These are phyloP conservation scores for Urechis unicinctus DNA, from an alignment of 2,888 invertebrate species.

Conservation along the genomic window DNA sequence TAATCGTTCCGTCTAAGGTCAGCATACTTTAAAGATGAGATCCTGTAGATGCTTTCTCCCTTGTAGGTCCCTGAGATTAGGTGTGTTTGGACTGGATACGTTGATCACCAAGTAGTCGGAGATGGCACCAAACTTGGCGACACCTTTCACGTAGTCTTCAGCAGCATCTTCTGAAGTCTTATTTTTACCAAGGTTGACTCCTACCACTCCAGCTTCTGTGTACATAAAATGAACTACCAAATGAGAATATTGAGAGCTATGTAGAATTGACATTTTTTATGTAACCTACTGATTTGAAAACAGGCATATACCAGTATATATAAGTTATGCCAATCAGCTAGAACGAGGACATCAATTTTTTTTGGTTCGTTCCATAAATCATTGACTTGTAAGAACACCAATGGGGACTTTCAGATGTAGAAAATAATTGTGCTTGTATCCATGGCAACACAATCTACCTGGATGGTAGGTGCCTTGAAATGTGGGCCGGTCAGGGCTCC, in stretches of 20 bases:
- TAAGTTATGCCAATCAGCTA: no score
- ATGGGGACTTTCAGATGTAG: no score
- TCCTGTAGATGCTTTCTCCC: constrained; percentile 66
- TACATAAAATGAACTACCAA: no score
- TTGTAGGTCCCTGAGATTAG: constrained; percentile 80
- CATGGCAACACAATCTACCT: no score
- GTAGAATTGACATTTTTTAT: neutral
- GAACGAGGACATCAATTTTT: no score
- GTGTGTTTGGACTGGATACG: constrained; percentile 94
- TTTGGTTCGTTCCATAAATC: no score
- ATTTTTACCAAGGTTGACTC: constrained; percentile 95
- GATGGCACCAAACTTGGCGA: constrained; percentile 70
- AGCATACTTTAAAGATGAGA: constrained; percentile 56
- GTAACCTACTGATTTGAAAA: no score
- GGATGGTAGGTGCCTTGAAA: constrained; percentile 1
- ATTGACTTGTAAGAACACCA: no score
- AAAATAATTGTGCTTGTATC: no score
- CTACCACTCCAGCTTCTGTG: constrained; percentile 59
- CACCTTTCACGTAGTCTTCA: constrained; percentile 78
- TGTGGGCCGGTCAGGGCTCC: constrained; percentile 18
- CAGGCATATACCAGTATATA: no score
- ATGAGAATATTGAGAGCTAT: neutral
- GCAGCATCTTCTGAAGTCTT: constrained; percentile 70
- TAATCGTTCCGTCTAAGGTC: neutral
- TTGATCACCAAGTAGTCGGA: constrained; percentile 90